Base-by-base conservation (phyloP, 2,797 vertebrate species). In the Acanthornis magna region DNA sequence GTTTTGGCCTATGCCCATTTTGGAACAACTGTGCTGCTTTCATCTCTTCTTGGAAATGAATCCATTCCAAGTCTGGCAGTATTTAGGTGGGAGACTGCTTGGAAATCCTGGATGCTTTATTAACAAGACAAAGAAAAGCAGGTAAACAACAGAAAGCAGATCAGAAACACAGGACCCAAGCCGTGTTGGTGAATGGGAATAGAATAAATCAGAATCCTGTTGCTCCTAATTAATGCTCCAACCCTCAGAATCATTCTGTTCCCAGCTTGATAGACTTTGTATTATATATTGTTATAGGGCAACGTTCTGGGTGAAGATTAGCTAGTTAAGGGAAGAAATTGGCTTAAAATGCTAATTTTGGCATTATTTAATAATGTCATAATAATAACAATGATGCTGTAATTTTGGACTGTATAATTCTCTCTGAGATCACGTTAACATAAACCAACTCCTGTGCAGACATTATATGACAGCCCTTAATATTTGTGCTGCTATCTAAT, bases 1-100 rank as follows among this genome's bases (percentile, higher is more conserved):
- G 40, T 72, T 95, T 95, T 96, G 95, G 96, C 93, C 96, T 93
- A 45, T 93, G 94, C 83, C 70, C 88, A 81, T 84, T 81, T 95
- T 96, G 94, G 88, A 95, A 78, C 5, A 3, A 91, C 62, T 92
- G 54, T 38, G 40, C 38, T 73, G 80, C 79, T 93, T 94, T 94
- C 94, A 78, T 88, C 88, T 83, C 43, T 32, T 86, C 83, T 88
- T 95, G 91, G 76, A 96, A 90, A 70, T 20, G 85, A 93, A 93
- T 6, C 19, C 12, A 0, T 67, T 70, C 63, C 40, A 79, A 50
- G 29, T 20, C 83, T 95, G 67, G 83, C 51, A 78, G 40, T 62
- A 11, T 88, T 90, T 91, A 86, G 51, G 54, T 94, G 77, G 55
- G 77, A 91, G 80, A 76, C 55, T 79, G 71, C 80, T 88, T 76